Evolutionary conservation across 2,888 invertebrate genomes (phyloP).

Genomic region (Sipha maydis): DNA sequence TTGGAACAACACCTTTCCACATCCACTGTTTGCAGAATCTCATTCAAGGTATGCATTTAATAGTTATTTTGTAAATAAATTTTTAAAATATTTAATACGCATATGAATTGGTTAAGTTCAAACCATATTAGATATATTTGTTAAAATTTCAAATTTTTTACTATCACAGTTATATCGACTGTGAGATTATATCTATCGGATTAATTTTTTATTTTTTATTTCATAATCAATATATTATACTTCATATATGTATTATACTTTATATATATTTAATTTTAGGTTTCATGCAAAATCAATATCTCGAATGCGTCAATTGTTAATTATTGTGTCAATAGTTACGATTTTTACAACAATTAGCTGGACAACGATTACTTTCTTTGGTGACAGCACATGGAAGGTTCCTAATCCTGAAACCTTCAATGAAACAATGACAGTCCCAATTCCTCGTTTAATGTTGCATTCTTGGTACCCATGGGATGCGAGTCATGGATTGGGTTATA

Average conservation of each 20-base stretch:
- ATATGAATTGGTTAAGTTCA: neutral
- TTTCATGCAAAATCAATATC: slow-evolving; percentile 74
- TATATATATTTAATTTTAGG: slow-evolving; percentile 67
- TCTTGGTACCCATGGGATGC: slow-evolving; percentile 83
- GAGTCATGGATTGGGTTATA: slow-evolving; percentile 76
- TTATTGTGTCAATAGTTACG: slow-evolving; percentile 75
- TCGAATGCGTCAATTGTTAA: slow-evolving; percentile 79
- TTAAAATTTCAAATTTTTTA: neutral
- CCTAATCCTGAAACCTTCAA: slow-evolving; percentile 78
- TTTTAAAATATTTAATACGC: neutral
- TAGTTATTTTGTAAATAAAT: neutral
- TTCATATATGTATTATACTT: too few species aligned
- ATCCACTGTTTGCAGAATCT: slow-evolving; percentile 85
- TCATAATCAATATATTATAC: too few species aligned
- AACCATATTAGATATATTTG: neutral
- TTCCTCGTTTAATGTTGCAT: slow-evolving; percentile 79
- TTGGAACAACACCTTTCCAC: slow-evolving; percentile 80
- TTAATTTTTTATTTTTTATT: too few species aligned
- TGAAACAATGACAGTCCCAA: slow-evolving; percentile 75
- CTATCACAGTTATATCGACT: too few species aligned
- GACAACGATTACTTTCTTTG: slow-evolving; percentile 83
- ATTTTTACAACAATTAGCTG: slow-evolving; percentile 75
- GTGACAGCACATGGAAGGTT: slow-evolving; percentile 77
- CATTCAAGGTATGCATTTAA: slow-evolving; percentile 74
- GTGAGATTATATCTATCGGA: too few species aligned